Evolutionary conservation across 2,888 invertebrate genomes (phyloP).

Genomic region (Taphrorychus bicolor): DNA sequence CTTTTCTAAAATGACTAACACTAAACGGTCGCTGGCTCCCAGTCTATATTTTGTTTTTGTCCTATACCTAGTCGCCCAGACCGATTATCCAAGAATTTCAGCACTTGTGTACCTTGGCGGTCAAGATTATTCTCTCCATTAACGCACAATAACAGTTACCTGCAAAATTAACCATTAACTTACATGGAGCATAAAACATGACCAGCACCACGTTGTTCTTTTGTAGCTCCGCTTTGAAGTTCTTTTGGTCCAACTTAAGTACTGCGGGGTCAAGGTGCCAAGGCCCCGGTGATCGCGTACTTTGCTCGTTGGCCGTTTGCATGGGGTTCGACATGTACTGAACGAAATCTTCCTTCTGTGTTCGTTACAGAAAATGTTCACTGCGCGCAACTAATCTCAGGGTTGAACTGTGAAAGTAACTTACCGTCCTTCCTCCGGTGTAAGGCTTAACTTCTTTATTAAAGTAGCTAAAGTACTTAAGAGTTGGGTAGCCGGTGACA

Average conservation of each 20-base stretch:
- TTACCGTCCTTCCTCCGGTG: slow-evolving; percentile 65
- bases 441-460: slow-evolving; percentile 74
- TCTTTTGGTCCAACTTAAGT: slow-evolving; percentile 64
- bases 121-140: no score
- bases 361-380: no score
- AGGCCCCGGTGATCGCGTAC: slow-evolving; percentile 61
- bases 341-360: slow-evolving; percentile 71
- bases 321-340: slow-evolving; percentile 63
- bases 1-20: no score
- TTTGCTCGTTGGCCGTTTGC: slow-evolving; percentile 37
- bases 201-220: slow-evolving; percentile 69
- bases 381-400: no score
- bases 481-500: slow-evolving; percentile 84
- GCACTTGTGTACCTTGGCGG: no score
- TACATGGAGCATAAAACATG: slow-evolving; percentile 82
- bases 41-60: no score
- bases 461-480: slow-evolving; percentile 85
- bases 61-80: no score
- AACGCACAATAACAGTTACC: no score
- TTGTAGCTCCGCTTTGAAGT: slow-evolving; percentile 68
- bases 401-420: no score
- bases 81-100: no score
- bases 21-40: no score
- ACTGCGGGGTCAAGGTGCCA: slow-evolving; percentile 62
- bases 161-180: no score